These are phyloP conservation scores for Dipodomys spectabilis DNA, from an alignment of 2,113 vertebrate species.

Conservation along the genomic window DNA sequence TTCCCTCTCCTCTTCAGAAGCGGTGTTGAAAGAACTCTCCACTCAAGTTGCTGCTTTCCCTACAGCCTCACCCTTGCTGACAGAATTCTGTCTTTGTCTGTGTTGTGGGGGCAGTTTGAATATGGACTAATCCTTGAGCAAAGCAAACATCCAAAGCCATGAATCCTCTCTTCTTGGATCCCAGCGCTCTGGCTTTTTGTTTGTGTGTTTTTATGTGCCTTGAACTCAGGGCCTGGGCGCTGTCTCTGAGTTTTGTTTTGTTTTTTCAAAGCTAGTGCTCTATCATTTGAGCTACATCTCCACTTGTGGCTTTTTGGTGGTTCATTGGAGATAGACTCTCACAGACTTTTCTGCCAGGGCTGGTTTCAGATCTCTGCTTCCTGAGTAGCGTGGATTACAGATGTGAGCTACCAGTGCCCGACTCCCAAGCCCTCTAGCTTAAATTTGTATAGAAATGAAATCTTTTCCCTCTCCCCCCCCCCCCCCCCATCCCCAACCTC, in stretches of 20 bases:
- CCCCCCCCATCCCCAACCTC: background rate
- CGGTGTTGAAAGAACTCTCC: background rate
- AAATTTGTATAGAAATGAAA: slow-evolving; percentile 37
- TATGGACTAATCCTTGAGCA: slow-evolving; percentile 1
- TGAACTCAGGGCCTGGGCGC: too few species aligned
- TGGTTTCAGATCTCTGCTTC: too few species aligned
- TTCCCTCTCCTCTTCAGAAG: background rate
- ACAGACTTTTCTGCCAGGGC: too few species aligned
- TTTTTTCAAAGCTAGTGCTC: too few species aligned
- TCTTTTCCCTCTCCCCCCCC: background rate
- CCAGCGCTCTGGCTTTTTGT: background rate
- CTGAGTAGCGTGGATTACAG: too few species aligned
- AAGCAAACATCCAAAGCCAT: background rate
- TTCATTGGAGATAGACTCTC: too few species aligned
- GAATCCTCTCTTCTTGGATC: background rate
- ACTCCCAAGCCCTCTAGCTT: background rate
- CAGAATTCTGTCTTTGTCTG: background rate
- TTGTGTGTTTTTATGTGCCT: too few species aligned
- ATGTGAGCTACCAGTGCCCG: too few species aligned
- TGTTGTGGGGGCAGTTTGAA: background rate
- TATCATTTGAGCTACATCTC: too few species aligned
- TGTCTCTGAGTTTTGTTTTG: too few species aligned
- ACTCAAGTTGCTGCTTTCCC: background rate
- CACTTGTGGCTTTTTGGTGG: too few species aligned
- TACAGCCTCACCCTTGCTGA: background rate